Base-by-base conservation (phyloP, 2,888 invertebrate genomes). In the Tholera decimalis region DNA sequence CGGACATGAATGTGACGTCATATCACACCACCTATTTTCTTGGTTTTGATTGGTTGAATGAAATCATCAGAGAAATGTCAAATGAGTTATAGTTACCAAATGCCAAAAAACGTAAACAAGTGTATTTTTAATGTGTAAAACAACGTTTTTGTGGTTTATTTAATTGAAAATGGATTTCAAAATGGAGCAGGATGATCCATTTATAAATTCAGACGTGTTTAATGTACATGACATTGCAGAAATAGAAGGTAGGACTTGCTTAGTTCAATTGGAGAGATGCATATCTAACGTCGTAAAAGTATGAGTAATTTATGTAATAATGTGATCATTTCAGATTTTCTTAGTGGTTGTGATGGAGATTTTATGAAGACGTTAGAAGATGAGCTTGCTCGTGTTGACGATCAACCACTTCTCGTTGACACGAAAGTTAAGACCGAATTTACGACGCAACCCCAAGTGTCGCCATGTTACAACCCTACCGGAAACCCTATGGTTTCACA, bases 261-360 rank as follows among this genome's bases (percentile, higher is more conserved):
- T 50, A 63, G 3, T 56, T 43, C 30, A 13, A 30, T 55, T 67
- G 50, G n/a, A 35, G 13, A 24, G 26, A 26, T 54, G 18, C 22
- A 20, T n/a, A 15, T 51, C 33, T 43, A 41, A 47, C 47, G 55
- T 73, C 41, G 61, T 67, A 71, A 66, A 67, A 73, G 59, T 59
- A 60, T 70, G 71, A 61, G 63, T 69, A 77, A 61, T 63, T 47
- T 51, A 61, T 50, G 44, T 50, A 66, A 69, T 64, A 35, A 60
- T 68, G 60, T 20, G 63, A 57, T 60, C 15, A 73, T 96, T 96
- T 57, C 90, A 97, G 97, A 97, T 91, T 95, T 97, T 53, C 90
- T 97, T 30, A 96, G 96, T 77, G 96, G 97, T 73, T 97, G 97
- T 85, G 97, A 97, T 89, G 97, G 93, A 73, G 97, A 97, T 85